Evolutionary conservation across 2,113 vertebrate species (phyloP), one percentile per base, ranked within the genome.

Genomic region (Lepidothrix coronata): DNA sequence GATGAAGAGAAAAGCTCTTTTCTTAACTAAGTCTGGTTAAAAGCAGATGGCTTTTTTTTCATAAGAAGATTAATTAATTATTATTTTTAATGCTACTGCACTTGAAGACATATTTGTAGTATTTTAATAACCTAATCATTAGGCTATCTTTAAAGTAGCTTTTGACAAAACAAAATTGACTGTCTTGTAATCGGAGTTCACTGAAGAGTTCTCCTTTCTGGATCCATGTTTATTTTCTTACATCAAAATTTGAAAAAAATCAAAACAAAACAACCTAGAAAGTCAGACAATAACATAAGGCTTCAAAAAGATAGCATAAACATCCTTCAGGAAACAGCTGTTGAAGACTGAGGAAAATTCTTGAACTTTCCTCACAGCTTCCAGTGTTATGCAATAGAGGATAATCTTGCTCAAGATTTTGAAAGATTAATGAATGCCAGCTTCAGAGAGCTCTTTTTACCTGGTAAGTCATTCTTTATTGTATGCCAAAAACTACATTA

Each of bases 351-450:
- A 97, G 96, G 96, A 92, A 95, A 82, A 93, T 94, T 94, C 76
- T 95, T 96, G 90, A 95, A 96, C 93, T 97, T 96, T 96, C 97
- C 93, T 97, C 92, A 84, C 94, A 97, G 95, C 82, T 97, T 96
- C 82, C 91, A 95, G 43, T 89, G 27, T 97, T 88, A 74, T 59
- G 73, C 88, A 95, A 18, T 97, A 95, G 86, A 91, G 96, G 88
- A 89, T 95, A 96, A 92, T 91, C 86, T 96, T 88, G 92, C 89
- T 94, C 83, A 94, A 82, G 93, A 91, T 81, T 95, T 94, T 95
- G 93, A 95, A 83, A 87, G 80, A 91, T 96, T 92, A 95, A 83
- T 83, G 74, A 78, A 81, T 92, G 35, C 67, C 85, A 77, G 88
- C 95, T 97, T 95, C 95, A 91, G 86, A 92, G 87, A 95, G 71